Conservation (phyloP, 2,797 vertebrate species). For the Pantherophis vulpinus region DNA sequence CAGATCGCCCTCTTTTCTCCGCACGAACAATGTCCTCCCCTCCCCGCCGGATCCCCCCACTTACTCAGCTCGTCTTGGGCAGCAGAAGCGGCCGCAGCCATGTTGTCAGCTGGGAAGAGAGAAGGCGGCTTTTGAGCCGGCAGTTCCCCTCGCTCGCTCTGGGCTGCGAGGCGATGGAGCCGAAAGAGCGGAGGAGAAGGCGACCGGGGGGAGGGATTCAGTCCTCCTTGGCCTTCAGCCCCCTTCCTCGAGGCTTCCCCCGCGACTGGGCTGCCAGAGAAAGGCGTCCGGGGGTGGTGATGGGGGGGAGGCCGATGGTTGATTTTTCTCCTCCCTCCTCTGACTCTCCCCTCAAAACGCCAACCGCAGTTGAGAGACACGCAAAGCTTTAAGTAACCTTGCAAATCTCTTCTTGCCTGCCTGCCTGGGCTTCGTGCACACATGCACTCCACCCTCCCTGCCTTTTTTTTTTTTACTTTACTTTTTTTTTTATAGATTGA, state of each 20-base stretch:
- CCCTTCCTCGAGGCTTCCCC: neutral
- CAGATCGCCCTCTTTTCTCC: neutral
- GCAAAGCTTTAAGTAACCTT: neutral
- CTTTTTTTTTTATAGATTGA: conserved; percentile 47
- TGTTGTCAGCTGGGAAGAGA: conserved; percentile 53
- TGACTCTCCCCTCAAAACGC: neutral
- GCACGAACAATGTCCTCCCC: neutral
- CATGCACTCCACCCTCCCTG: conserved; percentile 27
- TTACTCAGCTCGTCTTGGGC: conserved; percentile 98
- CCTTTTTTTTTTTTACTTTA: conserved; percentile 17
- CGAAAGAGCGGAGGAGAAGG: conserved; percentile 17
- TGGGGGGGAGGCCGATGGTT: neutral
- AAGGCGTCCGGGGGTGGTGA: neutral
- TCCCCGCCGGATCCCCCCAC: conserved; percentile 55
- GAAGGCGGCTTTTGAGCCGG: neutral
- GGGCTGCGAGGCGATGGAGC: neutral
- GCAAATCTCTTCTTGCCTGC: neutral
- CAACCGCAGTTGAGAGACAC: neutral
- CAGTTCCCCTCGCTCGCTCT: conserved; percentile 22
- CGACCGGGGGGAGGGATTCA: neutral
- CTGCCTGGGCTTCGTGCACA: neutral
- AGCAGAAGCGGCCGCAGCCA: conserved; percentile 76
- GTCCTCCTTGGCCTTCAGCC: neutral
- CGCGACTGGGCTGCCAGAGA: neutral
- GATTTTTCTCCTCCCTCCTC: neutral